Percentiles rank a stretch among this genome's conserved stretches.
Conservation (phyloP, 2,113 vertebrate species). For the Artemisiospiza belli region DNA sequence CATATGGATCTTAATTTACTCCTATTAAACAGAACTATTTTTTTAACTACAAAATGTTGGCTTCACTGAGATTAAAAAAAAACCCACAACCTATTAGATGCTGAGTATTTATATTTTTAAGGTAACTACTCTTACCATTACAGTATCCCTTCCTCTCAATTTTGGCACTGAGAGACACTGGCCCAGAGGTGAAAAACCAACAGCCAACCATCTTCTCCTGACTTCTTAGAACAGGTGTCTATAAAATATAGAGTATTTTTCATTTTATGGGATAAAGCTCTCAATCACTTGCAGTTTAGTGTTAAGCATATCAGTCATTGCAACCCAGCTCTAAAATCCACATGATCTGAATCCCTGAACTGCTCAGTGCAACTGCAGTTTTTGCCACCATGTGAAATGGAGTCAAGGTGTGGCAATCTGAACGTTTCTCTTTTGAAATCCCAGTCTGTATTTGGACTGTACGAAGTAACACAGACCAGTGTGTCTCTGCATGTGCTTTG, state of each 20-base stretch:
- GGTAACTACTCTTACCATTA: slow-evolving; percentile 75
- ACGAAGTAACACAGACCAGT: not conserved
- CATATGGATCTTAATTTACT: not conserved
- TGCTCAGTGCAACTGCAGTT: not conserved
- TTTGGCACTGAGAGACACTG: slow-evolving; percentile 83
- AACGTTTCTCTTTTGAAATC: not conserved
- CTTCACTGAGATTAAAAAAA: not conserved
- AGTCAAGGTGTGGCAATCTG: not conserved
- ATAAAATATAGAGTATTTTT: slow-evolving; percentile 49
- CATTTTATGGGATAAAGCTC: slow-evolving; percentile 1
- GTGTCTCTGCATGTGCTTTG: not conserved
- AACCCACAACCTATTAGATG: not conserved
- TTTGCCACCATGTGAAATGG: not conserved
- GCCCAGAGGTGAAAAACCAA: slow-evolving; percentile 85
- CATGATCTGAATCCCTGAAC: not conserved
- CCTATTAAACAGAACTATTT: not conserved
- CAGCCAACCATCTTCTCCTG: slow-evolving; percentile 85
- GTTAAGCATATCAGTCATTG: not conserved
- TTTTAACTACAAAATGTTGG: not conserved
- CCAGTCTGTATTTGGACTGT: not conserved
- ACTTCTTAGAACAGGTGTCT: slow-evolving; percentile 80
- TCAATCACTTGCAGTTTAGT: not conserved
- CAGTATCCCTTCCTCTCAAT: slow-evolving; percentile 86
- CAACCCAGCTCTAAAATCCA: not conserved
- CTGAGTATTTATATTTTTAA: not conserved